Evolutionary conservation across 35 echinoderm and acorn worm species (phyloP).

Genomic region (Patiria miniata): DNA sequence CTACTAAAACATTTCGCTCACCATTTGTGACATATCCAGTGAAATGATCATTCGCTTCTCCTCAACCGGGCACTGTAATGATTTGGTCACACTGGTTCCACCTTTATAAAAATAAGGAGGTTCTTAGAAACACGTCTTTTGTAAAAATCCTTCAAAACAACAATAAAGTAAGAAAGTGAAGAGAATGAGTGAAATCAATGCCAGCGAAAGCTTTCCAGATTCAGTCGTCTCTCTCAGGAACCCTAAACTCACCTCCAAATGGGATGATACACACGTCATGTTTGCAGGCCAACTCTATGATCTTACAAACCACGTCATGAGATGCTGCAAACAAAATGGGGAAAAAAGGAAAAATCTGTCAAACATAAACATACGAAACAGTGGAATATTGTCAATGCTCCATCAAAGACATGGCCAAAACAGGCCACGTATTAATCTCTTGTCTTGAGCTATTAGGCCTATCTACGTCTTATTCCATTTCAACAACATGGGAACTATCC

Average conservation of each 20-base stretch:
- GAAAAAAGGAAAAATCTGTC: neutral
- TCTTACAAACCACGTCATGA: conserved; percentile 84
- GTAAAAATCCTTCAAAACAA: too few species aligned
- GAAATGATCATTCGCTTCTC: conserved; percentile 96
- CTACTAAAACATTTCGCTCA: conserved; percentile 22
- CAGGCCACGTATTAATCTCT: too few species aligned
- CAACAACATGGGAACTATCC: too few species aligned
- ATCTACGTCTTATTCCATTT: too few species aligned
- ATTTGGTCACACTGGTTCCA: conserved; percentile 92
- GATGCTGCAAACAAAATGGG: conserved; percentile 57
- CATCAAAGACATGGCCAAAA: too few species aligned
- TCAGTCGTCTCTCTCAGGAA: too few species aligned
- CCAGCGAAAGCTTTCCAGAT: too few species aligned
- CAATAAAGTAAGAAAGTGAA: too few species aligned
- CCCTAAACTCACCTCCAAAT: conserved; percentile 84
- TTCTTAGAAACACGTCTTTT: neutral
- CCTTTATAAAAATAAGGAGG: conserved; percentile 40
- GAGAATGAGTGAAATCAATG: too few species aligned
- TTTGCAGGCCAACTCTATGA: conserved; percentile 64
- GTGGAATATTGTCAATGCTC: too few species aligned
- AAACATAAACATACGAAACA: too few species aligned
- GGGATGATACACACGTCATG: conserved; percentile 93
- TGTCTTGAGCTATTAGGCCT: too few species aligned
- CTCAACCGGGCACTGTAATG: conserved; percentile 80
- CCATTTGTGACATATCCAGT: conserved; percentile 98